A percentile compares a stretch with the other conserved stretches of the same genome.
Evolutionary conservation across 2,888 invertebrate species (phyloP).

Genomic region (Nomada fucata): DNA sequence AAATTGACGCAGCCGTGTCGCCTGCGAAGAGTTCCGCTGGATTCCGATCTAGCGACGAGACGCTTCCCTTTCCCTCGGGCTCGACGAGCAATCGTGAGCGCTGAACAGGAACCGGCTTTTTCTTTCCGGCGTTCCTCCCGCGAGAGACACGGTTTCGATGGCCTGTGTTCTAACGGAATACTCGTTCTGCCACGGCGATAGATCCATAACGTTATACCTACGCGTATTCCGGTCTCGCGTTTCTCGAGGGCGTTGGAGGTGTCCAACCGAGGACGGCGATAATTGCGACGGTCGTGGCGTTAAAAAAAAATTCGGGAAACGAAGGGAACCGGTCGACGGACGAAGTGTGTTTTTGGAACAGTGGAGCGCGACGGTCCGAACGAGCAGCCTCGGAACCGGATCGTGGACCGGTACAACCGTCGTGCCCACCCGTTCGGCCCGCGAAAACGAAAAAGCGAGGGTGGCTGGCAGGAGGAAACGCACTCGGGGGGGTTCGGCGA

Average conservation of each 20-base stretch:
- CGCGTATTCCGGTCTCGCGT: background rate
- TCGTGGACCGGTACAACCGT: conserved; percentile 48
- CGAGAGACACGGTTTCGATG: conserved; percentile 49
- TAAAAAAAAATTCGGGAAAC: background rate
- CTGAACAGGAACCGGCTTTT: conserved; percentile 45
- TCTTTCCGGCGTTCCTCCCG: conserved; percentile 53
- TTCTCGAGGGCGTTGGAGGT: background rate
- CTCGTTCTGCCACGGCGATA: background rate
- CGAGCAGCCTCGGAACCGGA: conserved; percentile 38
- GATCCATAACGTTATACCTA: conserved; percentile 19
- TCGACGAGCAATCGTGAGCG: conserved; percentile 27
- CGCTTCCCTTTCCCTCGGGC: background rate
- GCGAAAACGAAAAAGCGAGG: conserved; percentile 24
- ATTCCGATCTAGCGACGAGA: no score
- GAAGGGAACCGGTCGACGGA: background rate
- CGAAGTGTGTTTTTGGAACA: conserved; percentile 50
- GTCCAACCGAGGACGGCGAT: no score
- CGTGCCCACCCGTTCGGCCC: conserved; percentile 16
- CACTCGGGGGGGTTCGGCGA: no score
- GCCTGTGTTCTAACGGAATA: conserved; percentile 40
- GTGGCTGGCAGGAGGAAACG: conserved; percentile 3
- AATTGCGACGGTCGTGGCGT: no score
- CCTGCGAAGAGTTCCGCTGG: no score
- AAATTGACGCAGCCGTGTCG: no score
- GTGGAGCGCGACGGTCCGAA: conserved; percentile 27